phyloP scores from a whole-genome alignment of 2,888 invertebrate genomes.

The Leptopilina syphax region DNA sequence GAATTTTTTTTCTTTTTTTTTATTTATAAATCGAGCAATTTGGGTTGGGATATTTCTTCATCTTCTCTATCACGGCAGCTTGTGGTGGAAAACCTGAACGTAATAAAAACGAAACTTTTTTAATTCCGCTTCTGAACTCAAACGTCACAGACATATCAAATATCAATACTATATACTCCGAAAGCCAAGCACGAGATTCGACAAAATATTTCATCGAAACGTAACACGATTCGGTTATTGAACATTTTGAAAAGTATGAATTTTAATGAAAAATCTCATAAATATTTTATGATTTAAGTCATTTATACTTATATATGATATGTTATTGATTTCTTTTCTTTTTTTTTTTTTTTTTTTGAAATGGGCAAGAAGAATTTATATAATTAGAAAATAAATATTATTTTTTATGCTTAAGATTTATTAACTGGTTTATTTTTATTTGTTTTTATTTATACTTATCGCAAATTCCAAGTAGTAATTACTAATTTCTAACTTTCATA shows the following conservation, averaged over 20 bases:
- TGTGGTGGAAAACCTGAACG: constrained; percentile 29
- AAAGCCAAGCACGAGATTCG: constrained; percentile 23
- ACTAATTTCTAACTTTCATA: too few species aligned
- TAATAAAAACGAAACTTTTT: constrained; percentile 39
- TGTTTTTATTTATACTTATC: too few species aligned
- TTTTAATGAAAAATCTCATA: constrained; percentile 21
- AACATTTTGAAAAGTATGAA: constrained; percentile 8
- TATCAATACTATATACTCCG: constrained; percentile 23
- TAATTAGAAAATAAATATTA: too few species aligned
- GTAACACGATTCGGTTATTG: constrained; percentile 4
- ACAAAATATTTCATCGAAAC: constrained; percentile 22
- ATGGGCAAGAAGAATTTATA: too few species aligned
- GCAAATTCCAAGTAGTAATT: too few species aligned
- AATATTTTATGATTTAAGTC: constrained; percentile 12
- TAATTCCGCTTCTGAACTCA: constrained; percentile 29
- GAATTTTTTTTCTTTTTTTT: not conserved
- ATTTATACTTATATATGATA: not conserved
- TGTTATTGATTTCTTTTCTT: not conserved
- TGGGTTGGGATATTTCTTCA: constrained; percentile 21
- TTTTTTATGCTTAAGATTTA: too few species aligned
- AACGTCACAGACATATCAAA: constrained; percentile 32
- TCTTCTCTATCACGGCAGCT: constrained; percentile 26
- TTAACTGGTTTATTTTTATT: too few species aligned
- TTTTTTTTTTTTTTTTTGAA: not conserved
- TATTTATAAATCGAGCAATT: constrained; percentile 23